Evolutionary conservation across 2,888 invertebrate genomes (phyloP), one percentile per base, ranked within the genome.

Genomic region (Xanthorhoe spadicearia): DNA sequence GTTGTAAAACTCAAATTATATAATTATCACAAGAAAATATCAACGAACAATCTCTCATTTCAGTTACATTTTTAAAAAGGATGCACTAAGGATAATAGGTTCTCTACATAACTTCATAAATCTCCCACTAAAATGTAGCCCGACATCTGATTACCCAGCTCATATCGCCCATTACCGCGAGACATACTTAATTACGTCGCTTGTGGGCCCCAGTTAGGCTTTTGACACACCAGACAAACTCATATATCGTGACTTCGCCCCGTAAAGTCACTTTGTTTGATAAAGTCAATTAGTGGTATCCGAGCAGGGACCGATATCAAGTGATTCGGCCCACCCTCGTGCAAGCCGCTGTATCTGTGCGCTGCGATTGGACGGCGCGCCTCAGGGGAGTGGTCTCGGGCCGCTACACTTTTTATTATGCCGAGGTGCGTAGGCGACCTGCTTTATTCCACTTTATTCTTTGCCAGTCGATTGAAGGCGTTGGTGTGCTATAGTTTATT

Each of bases 251-350:
- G 92, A 92, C 92, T 92, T 81, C 80, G 82, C 87, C 89, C 92
- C 89, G 91, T 93, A 92, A 93, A 91, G 88, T 92, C 89, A 83
- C 91, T 92, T 92, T 93, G 93, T 92, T 48, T 93, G 93, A 93
- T 93, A 93, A 92, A 92, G 93, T 92, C 93, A 93, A 93, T 93
- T 93, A 93, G 92, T 84, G 84, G 87, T 90, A 91, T 92, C 92
- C 89, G 88, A 92, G 90, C 87, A 86, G 90, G 87, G 89, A 87
- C 90, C 86, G 84, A 87, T 88, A 92, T 90, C 89, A 89, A 87
- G 83, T 85, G 89, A 89, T 88, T 85, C 83, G 83, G 86, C 90
- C 91, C 92, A 89, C 90, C 89, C 87, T 86, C 87, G 82, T 76
- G 77, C 81, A 83, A 76, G 81, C 84, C 81, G 83, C 76, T 74